These are phyloP conservation scores for Sebastiscus albofasciatus DNA, from an alignment of 2,797 vertebrate genomes.

Conservation along the genomic window DNA sequence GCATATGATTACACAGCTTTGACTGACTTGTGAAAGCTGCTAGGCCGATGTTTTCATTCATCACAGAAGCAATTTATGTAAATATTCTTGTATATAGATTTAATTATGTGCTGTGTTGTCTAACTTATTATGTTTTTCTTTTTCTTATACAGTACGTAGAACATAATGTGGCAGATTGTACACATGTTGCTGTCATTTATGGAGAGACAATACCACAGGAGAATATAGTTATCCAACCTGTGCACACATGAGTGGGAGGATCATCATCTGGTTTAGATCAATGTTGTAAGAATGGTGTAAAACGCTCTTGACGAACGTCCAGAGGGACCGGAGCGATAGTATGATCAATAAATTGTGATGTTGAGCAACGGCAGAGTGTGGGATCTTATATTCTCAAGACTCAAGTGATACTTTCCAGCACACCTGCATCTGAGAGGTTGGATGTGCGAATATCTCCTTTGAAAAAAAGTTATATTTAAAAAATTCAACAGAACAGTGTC, in stretches of 20 bases:
- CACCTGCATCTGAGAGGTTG: not conserved
- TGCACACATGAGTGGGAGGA: not conserved
- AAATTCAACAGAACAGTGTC: slow-evolving; percentile 23
- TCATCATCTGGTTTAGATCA: not conserved
- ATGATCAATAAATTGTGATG: not conserved
- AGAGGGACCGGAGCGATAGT: not conserved
- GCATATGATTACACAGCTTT: not conserved
- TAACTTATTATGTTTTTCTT: not conserved
- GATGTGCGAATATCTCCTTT: not conserved
- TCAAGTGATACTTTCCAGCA: not conserved
- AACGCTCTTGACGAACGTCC: not conserved
- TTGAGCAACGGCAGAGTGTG: not conserved
- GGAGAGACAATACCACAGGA: not conserved
- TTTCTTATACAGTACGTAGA: not conserved
- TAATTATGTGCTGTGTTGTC: not conserved
- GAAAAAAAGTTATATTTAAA: slow-evolving; percentile 16
- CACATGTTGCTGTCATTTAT: not conserved
- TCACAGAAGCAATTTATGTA: not conserved
- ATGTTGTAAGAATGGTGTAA: not conserved
- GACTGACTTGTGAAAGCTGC: not conserved
- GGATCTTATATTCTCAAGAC: not conserved
- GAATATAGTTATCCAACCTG: not conserved
- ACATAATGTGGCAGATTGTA: not conserved
- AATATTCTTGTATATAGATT: not conserved
- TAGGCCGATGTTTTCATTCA: not conserved